These are phyloP conservation scores for Epinotia brunnichana DNA, from an alignment of 2,888 invertebrate species.

Conservation along the genomic window DNA sequence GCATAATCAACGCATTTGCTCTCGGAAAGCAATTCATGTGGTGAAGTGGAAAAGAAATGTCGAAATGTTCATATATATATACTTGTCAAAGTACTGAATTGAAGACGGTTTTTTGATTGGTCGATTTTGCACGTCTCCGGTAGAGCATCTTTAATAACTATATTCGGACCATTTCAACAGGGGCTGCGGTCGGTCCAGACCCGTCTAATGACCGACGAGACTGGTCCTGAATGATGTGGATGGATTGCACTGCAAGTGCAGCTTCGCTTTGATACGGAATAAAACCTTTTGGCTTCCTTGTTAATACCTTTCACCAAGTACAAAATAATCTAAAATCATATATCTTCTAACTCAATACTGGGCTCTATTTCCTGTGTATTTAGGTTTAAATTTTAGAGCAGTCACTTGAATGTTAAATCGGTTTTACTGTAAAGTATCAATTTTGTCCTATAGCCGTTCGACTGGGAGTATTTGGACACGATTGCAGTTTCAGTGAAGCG, in stretches of 20 bases:
- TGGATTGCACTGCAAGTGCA: conserved; percentile 30
- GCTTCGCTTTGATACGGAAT: conserved; percentile 25
- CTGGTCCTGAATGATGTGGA: too few relatives aligned
- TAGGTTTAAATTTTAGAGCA: neutral
- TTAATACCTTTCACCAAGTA: neutral
- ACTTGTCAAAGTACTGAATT: too few relatives aligned
- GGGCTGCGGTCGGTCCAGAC: conserved; percentile 7
- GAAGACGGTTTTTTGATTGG: too few relatives aligned
- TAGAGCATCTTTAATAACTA: neutral
- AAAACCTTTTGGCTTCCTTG: conserved; percentile 13
- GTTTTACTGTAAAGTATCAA: neutral
- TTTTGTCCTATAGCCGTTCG: neutral
- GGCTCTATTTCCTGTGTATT: neutral
- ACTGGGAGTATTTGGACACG: neutral
- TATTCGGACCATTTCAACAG: neutral
- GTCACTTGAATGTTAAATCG: neutral
- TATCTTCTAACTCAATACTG: neutral
- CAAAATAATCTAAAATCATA: neutral
- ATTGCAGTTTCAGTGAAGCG: conserved; percentile 4
- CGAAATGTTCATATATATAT: too few relatives aligned
- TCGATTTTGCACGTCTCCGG: too few relatives aligned
- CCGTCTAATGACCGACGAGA: conserved; percentile 15
- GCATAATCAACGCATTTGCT: too few relatives aligned
- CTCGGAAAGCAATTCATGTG: too few relatives aligned
- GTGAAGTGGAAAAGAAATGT: too few relatives aligned